These are phyloP conservation scores for Gadus macrocephalus DNA, from an alignment of 2,113 vertebrate genomes.

Conservation along the genomic window DNA sequence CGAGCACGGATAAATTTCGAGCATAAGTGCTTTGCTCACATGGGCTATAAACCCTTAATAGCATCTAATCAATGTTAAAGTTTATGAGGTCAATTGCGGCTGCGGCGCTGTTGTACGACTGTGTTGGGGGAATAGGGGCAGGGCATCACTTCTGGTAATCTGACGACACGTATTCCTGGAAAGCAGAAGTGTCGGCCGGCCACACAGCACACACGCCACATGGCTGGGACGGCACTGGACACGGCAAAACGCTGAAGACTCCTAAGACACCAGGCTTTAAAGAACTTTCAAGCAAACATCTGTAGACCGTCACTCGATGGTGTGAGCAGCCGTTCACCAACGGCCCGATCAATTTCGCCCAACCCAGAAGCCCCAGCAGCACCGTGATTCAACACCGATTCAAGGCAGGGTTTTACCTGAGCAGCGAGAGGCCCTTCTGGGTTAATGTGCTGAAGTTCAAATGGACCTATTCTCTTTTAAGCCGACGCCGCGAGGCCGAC, in stretches of 20 bases:
- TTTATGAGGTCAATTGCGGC: slow-evolving; percentile 31
- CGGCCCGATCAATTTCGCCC: slow-evolving; percentile 34
- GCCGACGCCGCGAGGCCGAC: slow-evolving; percentile 1
- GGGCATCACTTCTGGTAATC: neutral
- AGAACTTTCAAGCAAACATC: slow-evolving; percentile 27
- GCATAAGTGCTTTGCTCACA: slow-evolving; percentile 12
- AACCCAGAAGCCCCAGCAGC: slow-evolving; percentile 24
- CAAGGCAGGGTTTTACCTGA: slow-evolving; percentile 9
- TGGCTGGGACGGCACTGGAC: too few relatives aligned
- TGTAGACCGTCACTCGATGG: slow-evolving; percentile 25
- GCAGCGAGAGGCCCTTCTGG: slow-evolving; percentile 22
- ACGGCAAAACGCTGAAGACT: neutral
- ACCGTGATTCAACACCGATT: slow-evolving; percentile 18
- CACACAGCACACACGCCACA: too few relatives aligned
- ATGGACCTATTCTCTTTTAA: slow-evolving; percentile 20
- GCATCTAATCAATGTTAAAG: slow-evolving; percentile 19
- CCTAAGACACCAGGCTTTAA: neutral
- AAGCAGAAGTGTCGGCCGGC: slow-evolving; percentile 7
- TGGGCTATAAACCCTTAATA: slow-evolving; percentile 38
- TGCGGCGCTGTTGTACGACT: neutral
- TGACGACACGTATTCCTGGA: slow-evolving; percentile 1
- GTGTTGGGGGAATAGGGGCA: neutral
- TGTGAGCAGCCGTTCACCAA: slow-evolving; percentile 18
- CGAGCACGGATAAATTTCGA: slow-evolving; percentile 19
- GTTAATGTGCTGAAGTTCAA: slow-evolving; percentile 26